Conservation (phyloP, 2,113 vertebrate species). For the Chaetorhynchus papuensis region DNA sequence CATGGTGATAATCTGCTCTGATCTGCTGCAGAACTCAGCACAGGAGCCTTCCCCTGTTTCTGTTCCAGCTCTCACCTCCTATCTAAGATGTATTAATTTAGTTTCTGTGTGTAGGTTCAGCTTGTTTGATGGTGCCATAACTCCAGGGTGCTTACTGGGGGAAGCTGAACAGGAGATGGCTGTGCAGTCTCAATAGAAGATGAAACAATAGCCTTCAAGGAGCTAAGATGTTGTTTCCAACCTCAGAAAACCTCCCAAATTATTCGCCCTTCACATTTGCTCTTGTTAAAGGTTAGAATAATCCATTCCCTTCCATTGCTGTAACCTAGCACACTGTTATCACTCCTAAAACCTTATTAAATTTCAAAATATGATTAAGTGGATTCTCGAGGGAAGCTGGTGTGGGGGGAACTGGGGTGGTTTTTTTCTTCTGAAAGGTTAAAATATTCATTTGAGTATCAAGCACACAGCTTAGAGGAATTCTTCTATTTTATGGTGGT, state of each 20-base stretch:
- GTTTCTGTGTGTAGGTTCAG: neutral
- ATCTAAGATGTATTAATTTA: neutral
- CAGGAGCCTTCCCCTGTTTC: neutral
- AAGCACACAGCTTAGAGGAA: neutral
- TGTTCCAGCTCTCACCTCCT: neutral
- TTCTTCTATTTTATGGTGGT: neutral
- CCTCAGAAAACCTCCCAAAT: neutral
- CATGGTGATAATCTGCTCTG: neutral
- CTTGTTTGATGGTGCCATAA: neutral
- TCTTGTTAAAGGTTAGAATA: constrained; percentile 58
- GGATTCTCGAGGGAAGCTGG: neutral
- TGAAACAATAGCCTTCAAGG: neutral
- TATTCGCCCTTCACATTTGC: neutral
- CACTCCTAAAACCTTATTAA: constrained; percentile 11
- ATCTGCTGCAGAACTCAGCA: neutral
- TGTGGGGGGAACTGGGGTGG: neutral
- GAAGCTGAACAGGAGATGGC: neutral
- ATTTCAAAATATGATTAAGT: constrained; percentile 50
- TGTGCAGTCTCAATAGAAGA: neutral
- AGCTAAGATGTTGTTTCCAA: neutral
- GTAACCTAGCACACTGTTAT: neutral
- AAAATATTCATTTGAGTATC: constrained; percentile 10
- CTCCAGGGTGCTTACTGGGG: neutral
- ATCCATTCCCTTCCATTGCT: constrained; percentile 22
- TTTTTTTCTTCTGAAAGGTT: constrained; percentile 11